These are phyloP conservation scores for Carposina sasakii DNA, from an alignment of 1,140 invertebrate species.

Conservation along the genomic window DNA sequence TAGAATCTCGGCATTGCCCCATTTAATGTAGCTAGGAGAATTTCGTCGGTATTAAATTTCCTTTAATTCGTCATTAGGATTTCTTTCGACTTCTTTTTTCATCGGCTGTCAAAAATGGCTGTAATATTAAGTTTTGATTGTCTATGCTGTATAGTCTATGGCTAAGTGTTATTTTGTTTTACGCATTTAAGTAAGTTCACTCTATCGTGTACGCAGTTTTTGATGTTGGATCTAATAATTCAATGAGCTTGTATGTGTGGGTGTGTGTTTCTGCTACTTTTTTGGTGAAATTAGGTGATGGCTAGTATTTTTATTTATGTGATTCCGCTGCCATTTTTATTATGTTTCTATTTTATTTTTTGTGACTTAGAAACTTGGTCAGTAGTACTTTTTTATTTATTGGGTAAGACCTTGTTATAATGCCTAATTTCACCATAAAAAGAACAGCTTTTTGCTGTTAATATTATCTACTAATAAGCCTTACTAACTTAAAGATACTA, in stretches of 20 bases:
- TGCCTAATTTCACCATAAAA: conserved; percentile 36
- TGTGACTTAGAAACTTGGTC: conserved; percentile 14
- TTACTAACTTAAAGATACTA: conserved; percentile 66
- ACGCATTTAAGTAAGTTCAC: conserved; percentile 30
- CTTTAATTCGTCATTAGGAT: no score
- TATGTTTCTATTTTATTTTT: conserved; percentile 13
- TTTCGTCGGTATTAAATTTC: no score
- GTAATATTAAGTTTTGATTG: conserved; percentile 52
- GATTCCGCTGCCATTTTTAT: neutral
- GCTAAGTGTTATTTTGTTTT: conserved; percentile 26
- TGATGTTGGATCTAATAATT: conserved; percentile 38
- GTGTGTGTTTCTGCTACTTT: conserved; percentile 23
- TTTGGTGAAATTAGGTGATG: conserved; percentile 30
- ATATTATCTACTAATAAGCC: conserved; percentile 61
- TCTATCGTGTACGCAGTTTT: conserved; percentile 33
- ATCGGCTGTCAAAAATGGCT: conserved; percentile 11
- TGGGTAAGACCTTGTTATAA: no score
- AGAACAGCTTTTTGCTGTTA: conserved; percentile 36
- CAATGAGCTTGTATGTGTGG: conserved; percentile 30
- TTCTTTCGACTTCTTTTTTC: no score
- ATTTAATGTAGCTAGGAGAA: no score
- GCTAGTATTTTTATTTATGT: neutral
- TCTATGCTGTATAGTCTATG: conserved; percentile 31
- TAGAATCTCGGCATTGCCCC: neutral
- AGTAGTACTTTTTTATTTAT: conserved; percentile 5